Conservation (phyloP, 1,140 invertebrate species). For the Catajapyx aquilonaris region DNA sequence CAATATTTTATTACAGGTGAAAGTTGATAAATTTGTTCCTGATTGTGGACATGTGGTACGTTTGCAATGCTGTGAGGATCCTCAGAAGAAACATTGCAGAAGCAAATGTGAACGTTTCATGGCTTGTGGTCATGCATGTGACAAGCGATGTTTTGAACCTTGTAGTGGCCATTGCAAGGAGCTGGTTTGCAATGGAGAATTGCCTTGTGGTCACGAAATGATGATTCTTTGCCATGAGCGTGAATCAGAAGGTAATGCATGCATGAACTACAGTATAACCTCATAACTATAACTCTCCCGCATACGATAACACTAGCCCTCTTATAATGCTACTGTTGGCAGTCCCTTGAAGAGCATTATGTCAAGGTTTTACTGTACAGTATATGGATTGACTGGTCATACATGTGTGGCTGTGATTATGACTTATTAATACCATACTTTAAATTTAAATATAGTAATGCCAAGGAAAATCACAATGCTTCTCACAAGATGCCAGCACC, state of each 20-base stretch:
- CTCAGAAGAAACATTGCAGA: conserved; percentile 9
- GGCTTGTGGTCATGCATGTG: conserved; percentile 10
- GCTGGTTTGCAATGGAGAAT: conserved; percentile 1
- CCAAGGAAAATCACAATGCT: not conserved
- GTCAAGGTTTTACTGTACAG: too few relatives aligned
- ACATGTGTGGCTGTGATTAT: not conserved
- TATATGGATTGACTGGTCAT: not conserved
- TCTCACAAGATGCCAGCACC: conserved; percentile 6
- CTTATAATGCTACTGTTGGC: too few relatives aligned
- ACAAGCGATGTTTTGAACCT: conserved; percentile 8
- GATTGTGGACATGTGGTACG: conserved; percentile 10
- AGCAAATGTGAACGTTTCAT: conserved; percentile 6
- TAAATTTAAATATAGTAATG: not conserved
- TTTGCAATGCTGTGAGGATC: not conserved
- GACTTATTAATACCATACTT: not conserved
- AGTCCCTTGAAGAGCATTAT: too few relatives aligned
- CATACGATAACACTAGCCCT: not conserved
- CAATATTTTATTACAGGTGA: conserved; percentile 7
- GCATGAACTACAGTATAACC: not conserved
- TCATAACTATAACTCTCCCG: not conserved
- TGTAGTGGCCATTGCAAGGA: conserved; percentile 10
- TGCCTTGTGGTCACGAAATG: conserved; percentile 8
- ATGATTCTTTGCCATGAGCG: conserved; percentile 8
- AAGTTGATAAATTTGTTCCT: conserved; percentile 7
- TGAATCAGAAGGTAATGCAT: not conserved